A percentile compares a stretch with the other conserved stretches of the same genome.
phyloP scores from a whole-genome alignment of 37 sponge, comb jelly and placozoan genomes.

The Spongilla lacustris region DNA sequence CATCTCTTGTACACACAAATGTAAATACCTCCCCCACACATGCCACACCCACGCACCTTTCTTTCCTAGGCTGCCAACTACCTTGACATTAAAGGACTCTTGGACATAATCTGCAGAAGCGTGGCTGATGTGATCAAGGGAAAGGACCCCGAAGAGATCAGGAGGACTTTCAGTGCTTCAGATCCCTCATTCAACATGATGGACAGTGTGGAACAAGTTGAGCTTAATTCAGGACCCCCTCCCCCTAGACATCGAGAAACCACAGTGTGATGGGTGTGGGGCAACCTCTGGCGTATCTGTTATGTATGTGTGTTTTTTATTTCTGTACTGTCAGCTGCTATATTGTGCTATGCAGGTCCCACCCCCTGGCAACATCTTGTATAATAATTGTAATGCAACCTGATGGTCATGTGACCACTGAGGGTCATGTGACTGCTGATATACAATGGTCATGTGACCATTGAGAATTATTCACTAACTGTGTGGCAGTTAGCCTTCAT shows the following conservation, averaged over 20 bases:
- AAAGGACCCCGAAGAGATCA: slow-evolving; percentile 61
- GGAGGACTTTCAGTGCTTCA: slow-evolving; percentile 56
- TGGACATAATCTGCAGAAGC: slow-evolving; percentile 56
- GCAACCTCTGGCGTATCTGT: background rate
- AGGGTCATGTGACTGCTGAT: no score
- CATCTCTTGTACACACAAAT: background rate
- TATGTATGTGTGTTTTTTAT: background rate
- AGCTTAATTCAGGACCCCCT: background rate
- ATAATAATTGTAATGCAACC: no score
- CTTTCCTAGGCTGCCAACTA: slow-evolving; percentile 66
- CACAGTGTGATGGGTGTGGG: background rate
- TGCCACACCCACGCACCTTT: background rate
- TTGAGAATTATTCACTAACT: no score
- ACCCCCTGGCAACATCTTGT: no score
- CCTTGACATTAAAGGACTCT: slow-evolving; percentile 57
- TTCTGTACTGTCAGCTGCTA: no score
- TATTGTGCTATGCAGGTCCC: no score
- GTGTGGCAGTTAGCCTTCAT: no score
- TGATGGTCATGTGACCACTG: no score
- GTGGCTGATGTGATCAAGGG: slow-evolving; percentile 67
- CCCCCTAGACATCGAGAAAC: background rate
- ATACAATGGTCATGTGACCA: no score
- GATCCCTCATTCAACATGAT: slow-evolving; percentile 24
- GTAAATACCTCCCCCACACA: background rate
- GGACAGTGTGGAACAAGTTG: background rate